Evolutionary conservation across 2,888 invertebrate genomes (phyloP).

Genomic region (Cheilosia scutellata): DNA sequence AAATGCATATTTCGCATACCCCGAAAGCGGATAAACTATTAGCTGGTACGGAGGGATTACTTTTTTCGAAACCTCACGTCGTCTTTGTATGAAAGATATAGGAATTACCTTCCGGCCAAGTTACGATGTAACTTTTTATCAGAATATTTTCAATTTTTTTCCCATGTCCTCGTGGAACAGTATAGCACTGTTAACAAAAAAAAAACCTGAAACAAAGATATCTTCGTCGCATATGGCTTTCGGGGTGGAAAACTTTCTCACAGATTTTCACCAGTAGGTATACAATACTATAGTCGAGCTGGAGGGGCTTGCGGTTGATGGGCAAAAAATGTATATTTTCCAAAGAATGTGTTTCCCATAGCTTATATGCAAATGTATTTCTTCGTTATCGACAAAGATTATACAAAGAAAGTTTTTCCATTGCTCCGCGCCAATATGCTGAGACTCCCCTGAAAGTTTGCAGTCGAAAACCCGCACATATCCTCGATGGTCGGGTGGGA

Average conservation of each 20-base stretch:
- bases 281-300: neutral
- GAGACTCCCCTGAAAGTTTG: conserved; percentile 48
- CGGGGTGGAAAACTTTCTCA: conserved; percentile 36
- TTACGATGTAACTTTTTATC: conserved; percentile 62
- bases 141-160: conserved; percentile 60
- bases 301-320: neutral
- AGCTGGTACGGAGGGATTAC: neutral
- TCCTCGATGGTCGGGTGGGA: conserved; percentile 11
- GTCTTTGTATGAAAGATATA: conserved; percentile 42
- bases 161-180: conserved; percentile 15
- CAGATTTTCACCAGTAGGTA: neutral
- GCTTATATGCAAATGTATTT: conserved; percentile 75
- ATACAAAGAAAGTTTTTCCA: conserved; percentile 61
- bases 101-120: conserved; percentile 45
- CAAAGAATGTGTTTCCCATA: conserved; percentile 65
- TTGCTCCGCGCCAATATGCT: conserved; percentile 10
- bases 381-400: conserved; percentile 73
- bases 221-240: conserved; percentile 55
- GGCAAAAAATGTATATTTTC: conserved; percentile 53
- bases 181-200: conserved; percentile 6
- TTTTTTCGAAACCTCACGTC: conserved; percentile 20
- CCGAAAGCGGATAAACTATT: conserved; percentile 18
- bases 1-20: conserved; percentile 41
- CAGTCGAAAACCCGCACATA: conserved; percentile 26
- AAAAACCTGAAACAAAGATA: conserved; percentile 45